These are phyloP conservation scores for Ceraclea dissimilis DNA, from an alignment of 2,888 invertebrate species.

Conservation along the genomic window DNA sequence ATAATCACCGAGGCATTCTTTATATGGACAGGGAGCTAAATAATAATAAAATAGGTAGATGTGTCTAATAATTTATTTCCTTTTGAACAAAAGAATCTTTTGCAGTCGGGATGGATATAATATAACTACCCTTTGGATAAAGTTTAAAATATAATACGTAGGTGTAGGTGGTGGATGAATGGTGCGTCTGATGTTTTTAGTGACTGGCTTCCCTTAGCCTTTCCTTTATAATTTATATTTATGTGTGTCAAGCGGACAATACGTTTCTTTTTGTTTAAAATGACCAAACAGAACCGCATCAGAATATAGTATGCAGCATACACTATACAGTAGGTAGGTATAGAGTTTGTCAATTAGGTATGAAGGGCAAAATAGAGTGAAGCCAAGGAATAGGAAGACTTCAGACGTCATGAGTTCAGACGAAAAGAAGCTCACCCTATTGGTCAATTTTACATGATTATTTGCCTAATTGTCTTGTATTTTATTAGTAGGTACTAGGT, in stretches of 20 bases:
- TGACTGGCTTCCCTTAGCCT: slow-evolving; percentile 16
- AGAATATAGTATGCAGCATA: no score
- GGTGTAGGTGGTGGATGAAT: slow-evolving; percentile 6
- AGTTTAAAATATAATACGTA: slow-evolving; percentile 15
- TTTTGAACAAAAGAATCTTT: slow-evolving; percentile 13
- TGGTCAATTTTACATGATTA: no score
- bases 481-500: no score
- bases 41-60: no score
- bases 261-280: slow-evolving; percentile 16
- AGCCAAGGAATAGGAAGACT: no score
- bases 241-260: slow-evolving; percentile 22
- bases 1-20: slow-evolving; percentile 16
- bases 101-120: background rate
- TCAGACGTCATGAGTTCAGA: no score
- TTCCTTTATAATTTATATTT: slow-evolving; percentile 24
- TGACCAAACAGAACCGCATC: slow-evolving; percentile 17
- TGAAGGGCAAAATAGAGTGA: no score
- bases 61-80: slow-evolving; percentile 25
- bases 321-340: no score
- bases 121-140: slow-evolving; percentile 16
- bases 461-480: no score
- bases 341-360: no score
- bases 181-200: slow-evolving; percentile 5
- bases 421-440: no score
- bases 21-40: slow-evolving; percentile 9